phyloP scores from a whole-genome alignment of 1,140 invertebrate genomes.

The Brachionus paranguensis region DNA sequence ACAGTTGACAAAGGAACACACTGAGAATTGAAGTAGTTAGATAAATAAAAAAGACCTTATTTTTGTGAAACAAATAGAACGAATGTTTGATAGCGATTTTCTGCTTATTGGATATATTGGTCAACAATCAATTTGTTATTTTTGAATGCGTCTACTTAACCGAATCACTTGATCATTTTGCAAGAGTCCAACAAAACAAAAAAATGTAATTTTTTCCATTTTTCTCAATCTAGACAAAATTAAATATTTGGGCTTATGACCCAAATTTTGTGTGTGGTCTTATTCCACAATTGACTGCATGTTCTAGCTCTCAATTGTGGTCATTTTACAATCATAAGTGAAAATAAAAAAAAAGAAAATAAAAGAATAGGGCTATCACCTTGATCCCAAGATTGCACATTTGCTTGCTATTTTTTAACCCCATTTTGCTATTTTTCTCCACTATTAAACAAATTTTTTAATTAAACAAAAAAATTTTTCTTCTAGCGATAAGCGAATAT shows the following conservation, averaged over 20 bases:
- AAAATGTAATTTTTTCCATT: background rate
- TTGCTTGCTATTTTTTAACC: background rate
- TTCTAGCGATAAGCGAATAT: background rate
- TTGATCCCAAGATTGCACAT: background rate
- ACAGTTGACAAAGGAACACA: background rate
- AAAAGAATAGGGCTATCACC: background rate
- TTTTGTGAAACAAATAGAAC: background rate
- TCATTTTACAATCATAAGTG: background rate
- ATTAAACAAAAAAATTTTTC: background rate
- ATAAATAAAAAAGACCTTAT: background rate
- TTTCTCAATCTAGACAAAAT: slow-evolving; percentile 9
- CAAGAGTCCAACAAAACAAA: background rate
- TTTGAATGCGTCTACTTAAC: slow-evolving; percentile 2
- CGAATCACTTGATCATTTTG: background rate
- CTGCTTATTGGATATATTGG: slow-evolving; percentile 20
- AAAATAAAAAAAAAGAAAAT: background rate
- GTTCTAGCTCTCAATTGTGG: background rate
- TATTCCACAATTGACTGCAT: background rate
- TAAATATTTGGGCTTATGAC: slow-evolving; percentile 8
- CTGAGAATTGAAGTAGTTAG: background rate
- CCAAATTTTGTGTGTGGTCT: background rate
- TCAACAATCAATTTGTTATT: slow-evolving; percentile 17
- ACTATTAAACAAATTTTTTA: background rate
- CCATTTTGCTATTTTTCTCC: background rate
- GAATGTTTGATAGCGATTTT: background rate